A percentile compares a stretch with the other conserved stretches of the same genome.
These are phyloP conservation scores for Marasmarcha lunaedactyla DNA, from an alignment of 2,888 invertebrate genomes.

Conservation along the genomic window DNA sequence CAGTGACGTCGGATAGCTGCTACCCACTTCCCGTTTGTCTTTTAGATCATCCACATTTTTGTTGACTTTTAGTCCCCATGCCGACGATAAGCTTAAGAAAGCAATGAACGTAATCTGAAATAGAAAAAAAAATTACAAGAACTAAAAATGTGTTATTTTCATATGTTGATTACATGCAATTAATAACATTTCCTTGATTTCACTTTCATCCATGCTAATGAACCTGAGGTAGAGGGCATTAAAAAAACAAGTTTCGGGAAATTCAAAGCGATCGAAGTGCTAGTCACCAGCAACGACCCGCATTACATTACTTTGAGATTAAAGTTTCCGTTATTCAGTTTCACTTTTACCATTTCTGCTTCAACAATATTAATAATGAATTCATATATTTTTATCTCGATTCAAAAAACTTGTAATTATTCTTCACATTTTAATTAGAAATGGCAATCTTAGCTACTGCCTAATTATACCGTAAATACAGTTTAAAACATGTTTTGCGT, in stretches of 20 bases:
- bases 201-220: constrained; percentile 28
- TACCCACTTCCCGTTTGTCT: constrained; percentile 49
- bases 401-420: too few species aligned
- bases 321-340: constrained; percentile 51
- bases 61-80: constrained; percentile 41
- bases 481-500: too few species aligned
- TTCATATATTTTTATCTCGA: too few species aligned
- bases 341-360: constrained; percentile 65
- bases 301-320: constrained; percentile 46
- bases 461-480: too few species aligned
- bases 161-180: too few species aligned
- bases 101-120: constrained; percentile 51
- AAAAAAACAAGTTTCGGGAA: constrained; percentile 34
- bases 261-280: constrained; percentile 23
- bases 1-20: constrained; percentile 33
- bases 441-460: too few species aligned
- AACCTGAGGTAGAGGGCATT: constrained; percentile 21
- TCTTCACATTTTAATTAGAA: too few species aligned
- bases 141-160: too few species aligned
- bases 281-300: constrained; percentile 47
- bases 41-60: constrained; percentile 39
- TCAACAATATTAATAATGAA: too few species aligned
- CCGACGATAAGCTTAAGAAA: constrained; percentile 41
- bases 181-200: constrained; percentile 13
- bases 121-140: constrained; percentile 16